Conservation (phyloP, 2,888 invertebrate genomes). For the Trissoscelio sp. region DNA sequence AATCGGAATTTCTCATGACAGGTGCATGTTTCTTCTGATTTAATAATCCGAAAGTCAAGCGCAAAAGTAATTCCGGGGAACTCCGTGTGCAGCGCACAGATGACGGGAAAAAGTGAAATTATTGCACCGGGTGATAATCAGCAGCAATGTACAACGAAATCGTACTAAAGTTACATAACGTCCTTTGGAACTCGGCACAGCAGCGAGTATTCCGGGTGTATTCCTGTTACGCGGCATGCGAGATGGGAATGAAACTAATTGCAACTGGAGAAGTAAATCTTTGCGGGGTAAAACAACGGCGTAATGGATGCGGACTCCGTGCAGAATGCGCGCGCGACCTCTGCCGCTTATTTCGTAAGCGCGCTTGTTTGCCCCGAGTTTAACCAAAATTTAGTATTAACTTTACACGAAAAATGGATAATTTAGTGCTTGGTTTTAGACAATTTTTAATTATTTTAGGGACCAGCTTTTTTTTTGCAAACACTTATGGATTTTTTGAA, state of each 20-base stretch:
- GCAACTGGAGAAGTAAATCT: slow-evolving; percentile 77
- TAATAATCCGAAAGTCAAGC: slow-evolving; percentile 38
- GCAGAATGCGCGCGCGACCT: slow-evolving; percentile 58
- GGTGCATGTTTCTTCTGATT: slow-evolving; percentile 42
- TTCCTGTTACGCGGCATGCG: slow-evolving; percentile 60
- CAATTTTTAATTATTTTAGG: too few relatives aligned
- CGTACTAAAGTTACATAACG: slow-evolving; percentile 53
- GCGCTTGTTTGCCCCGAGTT: slow-evolving; percentile 46
- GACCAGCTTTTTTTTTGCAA: too few relatives aligned
- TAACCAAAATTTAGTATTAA: slow-evolving; percentile 57
- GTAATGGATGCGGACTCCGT: slow-evolving; percentile 64
- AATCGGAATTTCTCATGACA: too few relatives aligned
- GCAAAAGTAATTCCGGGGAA: slow-evolving; percentile 32
- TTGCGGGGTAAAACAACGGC: slow-evolving; percentile 66
- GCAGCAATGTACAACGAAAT: slow-evolving; percentile 60
- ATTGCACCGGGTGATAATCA: slow-evolving; percentile 58
- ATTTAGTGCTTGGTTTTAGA: too few relatives aligned
- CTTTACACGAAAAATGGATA: slow-evolving; percentile 26
- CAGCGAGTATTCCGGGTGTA: slow-evolving; percentile 45
- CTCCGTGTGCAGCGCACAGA: neutral
- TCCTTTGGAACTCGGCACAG: slow-evolving; percentile 46
- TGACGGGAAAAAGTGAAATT: slow-evolving; percentile 55
- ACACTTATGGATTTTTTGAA: too few relatives aligned
- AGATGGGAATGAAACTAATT: slow-evolving; percentile 73
- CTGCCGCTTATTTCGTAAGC: slow-evolving; percentile 35